Evolutionary conservation across 2,888 invertebrate species (phyloP), one percentile per base, ranked within the genome.

Genomic region (Criorhina ranunculi): DNA sequence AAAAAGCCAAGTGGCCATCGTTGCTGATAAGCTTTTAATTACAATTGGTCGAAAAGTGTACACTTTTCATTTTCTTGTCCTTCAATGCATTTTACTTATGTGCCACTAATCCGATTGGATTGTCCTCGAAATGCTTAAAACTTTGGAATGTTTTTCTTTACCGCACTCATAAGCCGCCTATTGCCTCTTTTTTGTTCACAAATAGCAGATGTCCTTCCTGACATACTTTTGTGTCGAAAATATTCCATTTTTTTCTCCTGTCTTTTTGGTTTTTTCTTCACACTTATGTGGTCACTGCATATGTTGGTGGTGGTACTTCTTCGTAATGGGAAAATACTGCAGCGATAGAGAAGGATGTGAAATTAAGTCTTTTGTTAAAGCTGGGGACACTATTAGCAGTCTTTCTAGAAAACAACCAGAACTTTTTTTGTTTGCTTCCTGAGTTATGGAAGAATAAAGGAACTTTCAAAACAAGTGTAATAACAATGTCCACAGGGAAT

Each of bases 151-250:
- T 44, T 57, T 69, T 69, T 69, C 33, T 55, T 60, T 42, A 12
- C 9, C 9, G 2, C 15, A 42, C 29, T 60, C 5, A 31, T 42
- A 17, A 17, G 31, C 53, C 9, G 17, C 24, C 11, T 42, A 17
- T 33, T 33, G 42, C 6, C 12, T 19, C n/a, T 60, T 57, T 37
- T 57, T 49, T 33, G 33, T 11, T 37, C 46, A 46, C 29, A 80
- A 55, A 46, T 57, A 64, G 46, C 62, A 81, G 51, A 75, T 69
- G 67, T 80, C 55, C 69, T 75, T 62, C 40, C 37, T 42, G 49
- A 24, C 55, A 76, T 76, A 64, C 55, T 69, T 55, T 35, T 69
- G 35, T 67, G 73, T 73, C 73, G 67, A 73, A 80, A 80, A 55
- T 73, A 73, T 67, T 57, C 55, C 40, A 55, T 24, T 62, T 76